Evolutionary conservation across 2,888 invertebrate genomes (phyloP).

Genomic region (Hermaeophaga mercurialis): DNA sequence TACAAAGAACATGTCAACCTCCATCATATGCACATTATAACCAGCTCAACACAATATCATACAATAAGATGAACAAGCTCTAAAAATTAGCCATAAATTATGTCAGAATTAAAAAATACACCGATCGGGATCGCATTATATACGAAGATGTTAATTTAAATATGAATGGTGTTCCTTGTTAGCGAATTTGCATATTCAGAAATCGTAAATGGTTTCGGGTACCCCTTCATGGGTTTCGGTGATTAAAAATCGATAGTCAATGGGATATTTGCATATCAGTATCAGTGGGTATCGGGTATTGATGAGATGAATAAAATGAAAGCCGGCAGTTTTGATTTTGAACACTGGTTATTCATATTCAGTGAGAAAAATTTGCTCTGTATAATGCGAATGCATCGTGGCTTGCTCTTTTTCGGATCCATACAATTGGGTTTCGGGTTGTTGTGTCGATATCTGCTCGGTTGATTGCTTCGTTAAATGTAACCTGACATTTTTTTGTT

Average conservation of each 20-base stretch:
- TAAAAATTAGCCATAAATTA: conserved; percentile 42
- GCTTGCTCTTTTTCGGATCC: neutral
- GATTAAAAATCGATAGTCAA: conserved; percentile 36
- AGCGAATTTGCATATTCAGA: conserved; percentile 40
- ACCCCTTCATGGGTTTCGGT: conserved; percentile 35
- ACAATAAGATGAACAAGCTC: conserved; percentile 28
- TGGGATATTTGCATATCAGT: conserved; percentile 34
- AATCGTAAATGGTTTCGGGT: conserved; percentile 40
- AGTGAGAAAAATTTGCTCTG: conserved; percentile 7
- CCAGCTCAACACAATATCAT: neutral
- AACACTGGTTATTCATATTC: conserved; percentile 3
- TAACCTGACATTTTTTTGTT: neutral
- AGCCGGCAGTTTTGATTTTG: conserved; percentile 5
- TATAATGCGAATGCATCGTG: neutral
- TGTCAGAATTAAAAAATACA: conserved; percentile 37
- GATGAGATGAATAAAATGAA: conserved; percentile 5
- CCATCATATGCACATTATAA: conserved; percentile 3
- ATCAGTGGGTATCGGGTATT: conserved; percentile 14
- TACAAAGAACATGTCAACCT: too few species aligned
- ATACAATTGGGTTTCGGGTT: neutral
- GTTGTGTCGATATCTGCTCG: neutral
- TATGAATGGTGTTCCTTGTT: conserved; percentile 47
- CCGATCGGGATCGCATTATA: conserved; percentile 36
- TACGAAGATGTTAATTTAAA: conserved; percentile 43
- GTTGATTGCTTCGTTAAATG: neutral